Conservation (phyloP, 2,888 invertebrate species). For the Ochropacha duplaris region DNA sequence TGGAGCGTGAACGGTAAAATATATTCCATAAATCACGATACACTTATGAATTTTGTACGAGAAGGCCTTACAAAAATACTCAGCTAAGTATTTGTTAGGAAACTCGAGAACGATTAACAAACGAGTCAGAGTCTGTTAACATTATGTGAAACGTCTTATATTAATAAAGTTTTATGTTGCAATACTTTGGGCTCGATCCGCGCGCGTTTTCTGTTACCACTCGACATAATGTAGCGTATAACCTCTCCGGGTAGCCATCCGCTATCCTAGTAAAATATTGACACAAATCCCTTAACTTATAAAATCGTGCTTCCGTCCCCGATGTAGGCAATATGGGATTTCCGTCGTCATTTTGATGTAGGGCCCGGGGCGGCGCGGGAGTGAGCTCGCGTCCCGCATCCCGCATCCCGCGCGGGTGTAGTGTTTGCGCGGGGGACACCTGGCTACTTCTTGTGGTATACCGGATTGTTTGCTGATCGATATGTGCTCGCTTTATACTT, state of each 20-base stretch:
- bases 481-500: constrained; percentile 45
- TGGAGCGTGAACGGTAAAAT: constrained; percentile 61
- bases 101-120: constrained; percentile 61
- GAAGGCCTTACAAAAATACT: constrained; percentile 68
- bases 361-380: constrained; percentile 60
- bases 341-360: constrained; percentile 78
- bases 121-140: constrained; percentile 49
- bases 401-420: constrained; percentile 33
- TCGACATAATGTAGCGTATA: constrained; percentile 40
- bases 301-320: constrained; percentile 79
- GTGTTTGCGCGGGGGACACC: constrained; percentile 76
- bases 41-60: constrained; percentile 62
- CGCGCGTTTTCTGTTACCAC: constrained; percentile 16
- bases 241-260: constrained; percentile 43
- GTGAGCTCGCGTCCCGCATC: constrained; percentile 26
- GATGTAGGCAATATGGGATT: constrained; percentile 80
- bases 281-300: constrained; percentile 83
- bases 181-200: constrained; percentile 22
- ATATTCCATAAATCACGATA: constrained; percentile 73
- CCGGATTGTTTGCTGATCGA: constrained; percentile 68
- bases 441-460: constrained; percentile 57
- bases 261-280: constrained; percentile 82
- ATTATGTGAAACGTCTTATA: constrained; percentile 46
- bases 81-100: constrained; percentile 51
- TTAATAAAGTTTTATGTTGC: constrained; percentile 65